These are phyloP conservation scores for Mareca strepera DNA, from an alignment of 2,797 vertebrate genomes.

Conservation along the genomic window DNA sequence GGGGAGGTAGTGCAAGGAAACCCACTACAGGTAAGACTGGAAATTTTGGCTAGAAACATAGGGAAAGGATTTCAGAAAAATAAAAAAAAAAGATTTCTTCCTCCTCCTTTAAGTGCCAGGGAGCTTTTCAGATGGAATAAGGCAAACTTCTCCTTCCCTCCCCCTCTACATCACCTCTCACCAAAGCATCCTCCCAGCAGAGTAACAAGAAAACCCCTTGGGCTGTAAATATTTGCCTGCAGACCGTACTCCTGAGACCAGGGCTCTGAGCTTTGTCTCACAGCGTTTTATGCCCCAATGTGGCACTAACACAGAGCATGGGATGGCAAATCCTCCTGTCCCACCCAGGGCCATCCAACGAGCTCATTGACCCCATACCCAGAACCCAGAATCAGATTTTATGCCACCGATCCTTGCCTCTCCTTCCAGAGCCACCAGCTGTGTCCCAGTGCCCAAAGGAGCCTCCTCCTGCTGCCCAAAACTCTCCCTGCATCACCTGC, in stretches of 20 bases:
- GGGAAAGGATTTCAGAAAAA: neutral
- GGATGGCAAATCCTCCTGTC: neutral
- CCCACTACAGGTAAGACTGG: neutral
- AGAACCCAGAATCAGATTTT: too few species aligned
- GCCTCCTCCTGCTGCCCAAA: neutral
- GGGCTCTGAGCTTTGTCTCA: neutral
- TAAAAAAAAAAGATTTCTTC: too few species aligned
- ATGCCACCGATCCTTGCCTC: too few species aligned
- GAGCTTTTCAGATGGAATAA: neutral
- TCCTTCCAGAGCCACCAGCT: neutral
- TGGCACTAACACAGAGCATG: neutral
- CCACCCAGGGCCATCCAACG: too few species aligned
- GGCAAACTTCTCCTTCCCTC: neutral
- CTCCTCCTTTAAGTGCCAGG: neutral
- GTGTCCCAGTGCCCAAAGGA: neutral
- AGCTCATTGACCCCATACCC: too few species aligned
- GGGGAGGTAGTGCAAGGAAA: neutral
- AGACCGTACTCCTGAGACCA: neutral
- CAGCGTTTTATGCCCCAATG: neutral
- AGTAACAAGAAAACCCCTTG: neutral
- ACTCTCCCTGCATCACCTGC: fast-evolving
- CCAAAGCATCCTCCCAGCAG: neutral
- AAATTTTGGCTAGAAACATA: neutral
- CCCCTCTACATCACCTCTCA: neutral
- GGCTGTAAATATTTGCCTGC: neutral